Base-by-base conservation (phyloP, 2,113 vertebrate species). In the Chrysochloris asiatica region DNA sequence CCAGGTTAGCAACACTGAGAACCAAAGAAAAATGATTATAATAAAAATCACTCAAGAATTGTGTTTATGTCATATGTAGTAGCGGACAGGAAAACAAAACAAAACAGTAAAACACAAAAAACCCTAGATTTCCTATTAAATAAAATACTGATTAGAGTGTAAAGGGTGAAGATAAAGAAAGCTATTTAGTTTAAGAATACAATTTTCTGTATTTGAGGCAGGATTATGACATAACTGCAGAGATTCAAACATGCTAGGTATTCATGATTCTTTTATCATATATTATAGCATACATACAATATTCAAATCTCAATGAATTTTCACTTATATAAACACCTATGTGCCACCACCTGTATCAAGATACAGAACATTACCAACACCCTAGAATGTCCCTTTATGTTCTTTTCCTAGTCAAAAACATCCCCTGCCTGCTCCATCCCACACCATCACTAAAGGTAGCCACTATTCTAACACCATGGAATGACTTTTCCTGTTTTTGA, bases 141-240 rank as follows among this genome's bases (percentile, higher is more conserved):
- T 83, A 43, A 28, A 24, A 86, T 80, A 22, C 59, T 65, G 41
- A 63, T 47, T 69, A 56, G 21, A 52, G 10, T 77, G 2, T 86
- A 41, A 92, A 87, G 43, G 33, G 9, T 91, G 21, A 91, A 22
- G 59, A 45, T 26, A 52, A 83, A 50, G 33, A 86, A 94, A 79
- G 88, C 17, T 61, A 75, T 21, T 80, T 93, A 36, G 45, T 21
- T 47, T 50, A 56, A 91, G 50, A 86, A 67, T 48, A 48, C 54
- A 89, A 77, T 84, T 83, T 81, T 88, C 59, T 79, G 2, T 1
- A 0, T 72, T n/a, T 69, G 33, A 77, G 36, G 56, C 45, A 72
- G 36, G 33, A 65, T 77, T 73, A 50, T 54, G 8, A 38, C 88
- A 30, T 61, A 56, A 86, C 19, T 50, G 3, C n/a, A 65, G 45